These are phyloP conservation scores for Steinernema hermaphroditum DNA, from an alignment of 2,888 invertebrate genomes.

Conservation along the genomic window DNA sequence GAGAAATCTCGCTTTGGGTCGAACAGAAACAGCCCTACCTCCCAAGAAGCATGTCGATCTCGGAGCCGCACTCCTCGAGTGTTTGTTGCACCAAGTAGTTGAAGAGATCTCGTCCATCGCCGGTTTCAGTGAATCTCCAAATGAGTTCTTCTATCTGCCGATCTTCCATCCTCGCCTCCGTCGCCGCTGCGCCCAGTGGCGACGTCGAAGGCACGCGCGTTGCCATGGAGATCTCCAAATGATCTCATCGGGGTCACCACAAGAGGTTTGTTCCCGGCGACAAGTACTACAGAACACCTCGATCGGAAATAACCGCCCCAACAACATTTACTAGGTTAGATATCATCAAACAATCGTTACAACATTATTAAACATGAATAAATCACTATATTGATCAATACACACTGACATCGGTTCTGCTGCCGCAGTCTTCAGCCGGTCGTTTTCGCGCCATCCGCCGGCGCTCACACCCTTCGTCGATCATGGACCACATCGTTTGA, in stretches of 20 bases:
- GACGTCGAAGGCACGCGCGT: slow-evolving; percentile 4
- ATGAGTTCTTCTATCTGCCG: slow-evolving; percentile 17
- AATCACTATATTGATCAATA: no score
- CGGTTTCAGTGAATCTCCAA: slow-evolving; percentile 13
- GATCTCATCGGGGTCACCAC: no score
- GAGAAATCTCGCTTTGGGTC: not conserved
- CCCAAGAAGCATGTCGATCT: slow-evolving; percentile 19
- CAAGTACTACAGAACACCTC: no score
- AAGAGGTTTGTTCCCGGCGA: no score
- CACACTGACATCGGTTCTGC: no score
- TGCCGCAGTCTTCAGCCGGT: no score
- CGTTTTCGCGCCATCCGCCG: not conserved
- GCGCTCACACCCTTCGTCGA: not conserved
- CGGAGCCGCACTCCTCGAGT: slow-evolving; percentile 15
- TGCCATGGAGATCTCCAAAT: not conserved
- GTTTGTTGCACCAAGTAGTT: slow-evolving; percentile 14
- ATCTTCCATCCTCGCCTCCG: slow-evolving; percentile 3
- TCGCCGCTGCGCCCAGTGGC: not conserved
- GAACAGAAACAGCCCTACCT: not conserved
- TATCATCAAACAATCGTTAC: no score
- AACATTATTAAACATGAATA: no score
- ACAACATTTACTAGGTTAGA: no score
- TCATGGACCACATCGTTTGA: slow-evolving; percentile 6
- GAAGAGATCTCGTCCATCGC: slow-evolving; percentile 25
- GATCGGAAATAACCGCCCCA: no score